phyloP scores from a whole-genome alignment of 1,140 invertebrate genomes.

The Sogatella furcifera region DNA sequence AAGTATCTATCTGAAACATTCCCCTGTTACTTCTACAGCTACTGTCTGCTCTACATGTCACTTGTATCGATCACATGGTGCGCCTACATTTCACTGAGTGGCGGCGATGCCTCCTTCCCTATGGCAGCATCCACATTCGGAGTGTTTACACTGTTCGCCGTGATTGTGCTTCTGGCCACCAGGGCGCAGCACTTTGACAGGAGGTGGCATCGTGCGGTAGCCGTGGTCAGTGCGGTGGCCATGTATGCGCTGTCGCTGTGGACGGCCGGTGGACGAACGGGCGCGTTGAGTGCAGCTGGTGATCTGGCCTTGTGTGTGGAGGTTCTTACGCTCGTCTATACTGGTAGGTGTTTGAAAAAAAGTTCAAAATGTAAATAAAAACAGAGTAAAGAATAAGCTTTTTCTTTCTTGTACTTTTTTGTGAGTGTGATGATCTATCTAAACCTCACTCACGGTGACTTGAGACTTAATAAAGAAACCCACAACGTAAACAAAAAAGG shows the following conservation, averaged over 20 bases:
- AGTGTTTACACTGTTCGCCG: conserved; percentile 31
- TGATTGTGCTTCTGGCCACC: conserved; percentile 49
- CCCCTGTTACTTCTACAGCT: conserved; percentile 33
- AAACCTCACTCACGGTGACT: too few relatives aligned
- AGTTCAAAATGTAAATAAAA: too few relatives aligned
- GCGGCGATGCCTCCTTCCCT: not conserved
- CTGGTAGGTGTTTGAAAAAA: conserved; percentile 34
- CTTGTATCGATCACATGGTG: conserved; percentile 44
- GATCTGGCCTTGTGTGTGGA: conserved; percentile 78
- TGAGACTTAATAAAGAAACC: too few relatives aligned
- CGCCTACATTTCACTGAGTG: conserved; percentile 37
- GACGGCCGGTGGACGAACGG: conserved; percentile 8
- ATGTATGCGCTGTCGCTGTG: conserved; percentile 55
- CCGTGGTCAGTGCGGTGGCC: conserved; percentile 42
- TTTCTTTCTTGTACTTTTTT: too few relatives aligned
- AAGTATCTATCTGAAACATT: too few relatives aligned
- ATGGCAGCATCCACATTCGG: conserved; percentile 19
- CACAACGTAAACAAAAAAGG: too few relatives aligned
- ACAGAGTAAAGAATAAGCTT: too few relatives aligned
- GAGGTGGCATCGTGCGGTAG: conserved; percentile 49
- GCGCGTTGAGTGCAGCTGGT: conserved; percentile 58
- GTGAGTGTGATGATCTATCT: too few relatives aligned
- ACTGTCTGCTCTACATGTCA: conserved; percentile 45
- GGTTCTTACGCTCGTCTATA: conserved; percentile 83
- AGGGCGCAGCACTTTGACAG: conserved; percentile 52